phyloP scores from a whole-genome alignment of 1,140 invertebrate genomes.

The Melanaphis sacchari region DNA sequence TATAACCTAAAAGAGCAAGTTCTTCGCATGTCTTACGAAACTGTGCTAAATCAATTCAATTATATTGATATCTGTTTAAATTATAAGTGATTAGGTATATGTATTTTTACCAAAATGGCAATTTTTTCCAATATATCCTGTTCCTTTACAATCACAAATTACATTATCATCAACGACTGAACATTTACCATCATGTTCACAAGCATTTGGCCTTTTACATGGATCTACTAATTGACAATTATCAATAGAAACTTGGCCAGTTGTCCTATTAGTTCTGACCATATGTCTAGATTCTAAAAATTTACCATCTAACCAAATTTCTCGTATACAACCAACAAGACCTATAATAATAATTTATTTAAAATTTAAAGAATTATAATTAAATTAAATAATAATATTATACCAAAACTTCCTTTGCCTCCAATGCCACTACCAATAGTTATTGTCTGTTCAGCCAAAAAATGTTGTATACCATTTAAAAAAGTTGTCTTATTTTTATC shows the following conservation, averaged over 20 bases:
- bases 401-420: slow-evolving; percentile 51
- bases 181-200: slow-evolving; percentile 89
- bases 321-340: slow-evolving; percentile 88
- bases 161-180: slow-evolving; percentile 86
- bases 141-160: slow-evolving; percentile 86
- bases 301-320: slow-evolving; percentile 82
- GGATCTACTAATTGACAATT: slow-evolving; percentile 91
- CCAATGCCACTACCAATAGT: slow-evolving; percentile 51
- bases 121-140: slow-evolving; percentile 86
- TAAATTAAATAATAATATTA: background rate
- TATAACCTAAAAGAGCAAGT: slow-evolving; percentile 81
- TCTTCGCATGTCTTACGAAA: slow-evolving; percentile 92
- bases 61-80: slow-evolving; percentile 22
- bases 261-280: slow-evolving; percentile 79
- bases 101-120: slow-evolving; percentile 83
- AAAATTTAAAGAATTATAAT: background rate
- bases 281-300: slow-evolving; percentile 79
- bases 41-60: slow-evolving; percentile 68
- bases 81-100: background rate
- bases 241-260: slow-evolving; percentile 82
- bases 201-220: slow-evolving; percentile 85
- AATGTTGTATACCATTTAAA: slow-evolving; percentile 49
- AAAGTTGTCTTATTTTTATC: slow-evolving; percentile 66
- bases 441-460: slow-evolving; percentile 52
- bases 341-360: slow-evolving; percentile 65